Evolutionary conservation across 1,140 invertebrate species (phyloP).

Genomic region (Saxidomus purpurata): DNA sequence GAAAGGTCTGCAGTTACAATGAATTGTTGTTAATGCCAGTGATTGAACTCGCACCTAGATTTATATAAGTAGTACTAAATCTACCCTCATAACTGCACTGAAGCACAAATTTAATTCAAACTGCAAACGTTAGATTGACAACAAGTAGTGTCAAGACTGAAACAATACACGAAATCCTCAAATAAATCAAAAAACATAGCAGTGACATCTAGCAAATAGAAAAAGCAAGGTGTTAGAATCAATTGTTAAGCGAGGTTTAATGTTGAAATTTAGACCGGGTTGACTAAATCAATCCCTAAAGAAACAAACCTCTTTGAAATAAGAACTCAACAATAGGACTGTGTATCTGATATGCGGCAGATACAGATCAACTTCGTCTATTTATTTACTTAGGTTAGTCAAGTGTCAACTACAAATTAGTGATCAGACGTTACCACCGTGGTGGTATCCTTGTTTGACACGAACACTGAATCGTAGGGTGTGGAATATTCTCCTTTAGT

Average conservation of each 20-base stretch:
- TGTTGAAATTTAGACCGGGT: not conserved
- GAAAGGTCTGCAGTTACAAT: too few species aligned
- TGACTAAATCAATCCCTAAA: constrained; percentile 18
- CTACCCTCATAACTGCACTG: too few species aligned
- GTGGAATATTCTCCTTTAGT: not conserved
- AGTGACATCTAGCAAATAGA: constrained; percentile 6
- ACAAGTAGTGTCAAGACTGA: not conserved
- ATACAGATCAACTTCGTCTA: constrained; percentile 36
- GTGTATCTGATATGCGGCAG: constrained; percentile 20
- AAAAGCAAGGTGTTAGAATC: not conserved
- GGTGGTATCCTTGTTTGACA: constrained; percentile 8
- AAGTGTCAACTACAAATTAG: constrained; percentile 61
- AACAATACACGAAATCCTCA: constrained; percentile 11
- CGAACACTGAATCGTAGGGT: not conserved
- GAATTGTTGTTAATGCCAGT: too few species aligned
- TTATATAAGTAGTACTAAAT: too few species aligned
- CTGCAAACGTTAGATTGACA: not conserved
- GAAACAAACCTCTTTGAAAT: constrained; percentile 19
- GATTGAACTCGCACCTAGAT: too few species aligned
- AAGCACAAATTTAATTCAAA: not conserved
- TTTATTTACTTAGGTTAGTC: constrained; percentile 44
- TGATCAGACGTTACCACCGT: constrained; percentile 25
- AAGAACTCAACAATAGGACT: constrained; percentile 5
- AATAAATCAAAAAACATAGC: not conserved
- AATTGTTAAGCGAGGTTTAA: not conserved